phyloP scores from a whole-genome alignment of 2,113 vertebrate genomes.

The Heloderma charlesbogerti region DNA sequence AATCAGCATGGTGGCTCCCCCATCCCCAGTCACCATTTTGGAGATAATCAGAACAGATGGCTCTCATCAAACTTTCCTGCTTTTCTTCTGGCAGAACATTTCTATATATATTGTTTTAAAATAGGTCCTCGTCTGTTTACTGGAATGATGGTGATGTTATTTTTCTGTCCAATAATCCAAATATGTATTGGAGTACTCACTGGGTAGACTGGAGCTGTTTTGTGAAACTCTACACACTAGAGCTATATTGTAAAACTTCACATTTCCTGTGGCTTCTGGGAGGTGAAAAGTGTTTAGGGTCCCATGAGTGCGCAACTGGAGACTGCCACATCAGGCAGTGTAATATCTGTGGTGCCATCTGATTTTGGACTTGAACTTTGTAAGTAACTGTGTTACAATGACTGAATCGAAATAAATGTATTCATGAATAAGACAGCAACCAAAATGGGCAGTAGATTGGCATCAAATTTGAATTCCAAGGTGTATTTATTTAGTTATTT shows the following conservation, averaged over 20 bases:
- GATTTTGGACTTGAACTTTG: neutral
- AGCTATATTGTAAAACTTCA: no score
- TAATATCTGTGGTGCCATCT: neutral
- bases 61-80: neutral
- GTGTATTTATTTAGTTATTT: no score
- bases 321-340: neutral
- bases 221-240: no score
- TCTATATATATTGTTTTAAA: neutral
- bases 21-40: neutral
- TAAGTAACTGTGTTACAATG: no score
- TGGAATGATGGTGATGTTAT: neutral
- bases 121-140: slow-evolving; percentile 9
- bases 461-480: no score
- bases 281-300: neutral
- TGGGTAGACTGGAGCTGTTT: neutral
- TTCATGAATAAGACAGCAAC: no score
- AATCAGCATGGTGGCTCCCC: neutral
- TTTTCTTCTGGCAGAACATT: neutral
- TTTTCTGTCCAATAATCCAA: neutral
- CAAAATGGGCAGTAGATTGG: no score
- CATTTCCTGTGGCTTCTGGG: neutral
- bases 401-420: no score
- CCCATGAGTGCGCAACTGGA: neutral
- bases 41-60: slow-evolving; percentile 24
- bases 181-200: neutral